These are phyloP conservation scores for Apis dorsata DNA, from an alignment of 1,140 invertebrate species.

Conservation along the genomic window DNA sequence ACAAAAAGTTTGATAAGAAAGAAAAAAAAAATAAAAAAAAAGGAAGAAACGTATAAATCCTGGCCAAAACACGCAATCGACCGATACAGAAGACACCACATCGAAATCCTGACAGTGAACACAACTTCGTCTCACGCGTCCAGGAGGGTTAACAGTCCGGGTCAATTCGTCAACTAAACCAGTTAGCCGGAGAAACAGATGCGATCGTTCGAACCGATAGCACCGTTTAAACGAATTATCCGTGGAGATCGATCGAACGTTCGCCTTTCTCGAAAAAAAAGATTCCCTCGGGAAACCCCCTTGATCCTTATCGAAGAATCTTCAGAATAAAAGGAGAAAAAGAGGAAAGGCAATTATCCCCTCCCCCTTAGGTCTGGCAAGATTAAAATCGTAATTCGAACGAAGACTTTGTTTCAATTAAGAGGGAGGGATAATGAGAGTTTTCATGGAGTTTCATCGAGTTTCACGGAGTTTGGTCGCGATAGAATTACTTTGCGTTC, in stretches of 20 bases:
- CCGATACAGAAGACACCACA: slow-evolving; percentile 5
- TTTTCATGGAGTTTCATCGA: neutral
- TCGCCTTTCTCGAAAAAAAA: neutral
- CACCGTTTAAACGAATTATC: slow-evolving; percentile 71
- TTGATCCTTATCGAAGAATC: slow-evolving; percentile 13
- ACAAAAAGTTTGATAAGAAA: neutral
- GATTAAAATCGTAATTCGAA: slow-evolving; percentile 40
- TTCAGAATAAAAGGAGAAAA: neutral
- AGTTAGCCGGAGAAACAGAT: slow-evolving; percentile 70
- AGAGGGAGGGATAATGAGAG: slow-evolving; percentile 7
- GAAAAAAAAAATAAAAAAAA: neutral
- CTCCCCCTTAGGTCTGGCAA: neutral
- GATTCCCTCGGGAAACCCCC: neutral
- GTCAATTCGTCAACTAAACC: slow-evolving; percentile 75
- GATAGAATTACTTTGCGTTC: slow-evolving; percentile 18
- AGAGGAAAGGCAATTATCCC: slow-evolving; percentile 29
- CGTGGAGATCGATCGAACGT: slow-evolving; percentile 61
- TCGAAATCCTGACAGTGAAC: slow-evolving; percentile 26
- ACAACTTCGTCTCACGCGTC: slow-evolving; percentile 47
- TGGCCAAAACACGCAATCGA: neutral
- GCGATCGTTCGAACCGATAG: slow-evolving; percentile 69
- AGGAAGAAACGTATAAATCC: neutral
- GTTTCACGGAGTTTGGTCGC: slow-evolving; percentile 6
- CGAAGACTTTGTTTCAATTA: slow-evolving; percentile 39
- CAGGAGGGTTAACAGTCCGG: slow-evolving; percentile 72